phyloP scores from a whole-genome alignment of 2,113 vertebrate species.

The Verasper variegatus region DNA sequence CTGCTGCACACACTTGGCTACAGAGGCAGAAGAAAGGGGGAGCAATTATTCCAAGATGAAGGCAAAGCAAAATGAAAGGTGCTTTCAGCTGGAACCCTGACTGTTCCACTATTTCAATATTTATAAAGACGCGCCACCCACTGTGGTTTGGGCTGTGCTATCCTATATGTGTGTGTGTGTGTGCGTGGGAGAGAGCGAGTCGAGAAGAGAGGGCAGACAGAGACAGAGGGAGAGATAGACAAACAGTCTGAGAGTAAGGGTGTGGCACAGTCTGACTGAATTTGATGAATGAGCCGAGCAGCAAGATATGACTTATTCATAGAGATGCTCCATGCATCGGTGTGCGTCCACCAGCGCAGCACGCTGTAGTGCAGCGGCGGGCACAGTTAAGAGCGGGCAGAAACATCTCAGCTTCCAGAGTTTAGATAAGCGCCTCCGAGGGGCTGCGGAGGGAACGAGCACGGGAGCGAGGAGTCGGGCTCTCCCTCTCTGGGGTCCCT shows the following conservation, averaged over 20 bases:
- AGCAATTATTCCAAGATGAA: conserved; percentile 78
- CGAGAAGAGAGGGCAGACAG: conserved; percentile 19
- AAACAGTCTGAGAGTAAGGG: conserved; percentile 73
- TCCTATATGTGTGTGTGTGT: conserved; percentile 29
- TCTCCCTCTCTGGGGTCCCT: conserved; percentile 69
- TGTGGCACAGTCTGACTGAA: conserved; percentile 72
- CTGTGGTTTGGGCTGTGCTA: conserved; percentile 59
- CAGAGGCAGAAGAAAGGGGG: conserved; percentile 56
- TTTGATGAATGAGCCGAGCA: conserved; percentile 72
- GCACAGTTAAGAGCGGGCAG: conserved; percentile 44
- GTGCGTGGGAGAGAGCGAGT: conserved; percentile 20
- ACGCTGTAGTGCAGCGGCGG: conserved; percentile 40
- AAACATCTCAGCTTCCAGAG: conserved; percentile 62
- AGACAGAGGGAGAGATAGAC: conserved; percentile 42
- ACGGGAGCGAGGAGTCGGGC: conserved; percentile 57
- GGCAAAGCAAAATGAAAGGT: conserved; percentile 79
- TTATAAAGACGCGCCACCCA: conserved; percentile 73
- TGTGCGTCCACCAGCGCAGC: conserved; percentile 62
- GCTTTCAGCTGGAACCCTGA: conserved; percentile 80
- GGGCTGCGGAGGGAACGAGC: conserved; percentile 52
- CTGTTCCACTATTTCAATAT: conserved; percentile 81
- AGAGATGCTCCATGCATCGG: conserved; percentile 64
- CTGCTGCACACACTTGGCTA: conserved; percentile 63
- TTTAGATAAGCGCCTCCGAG: conserved; percentile 70
- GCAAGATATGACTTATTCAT: conserved; percentile 80